These are phyloP conservation scores for Seriola quinqueradiata DNA, from an alignment of 2,113 vertebrate genomes.

Conservation along the genomic window DNA sequence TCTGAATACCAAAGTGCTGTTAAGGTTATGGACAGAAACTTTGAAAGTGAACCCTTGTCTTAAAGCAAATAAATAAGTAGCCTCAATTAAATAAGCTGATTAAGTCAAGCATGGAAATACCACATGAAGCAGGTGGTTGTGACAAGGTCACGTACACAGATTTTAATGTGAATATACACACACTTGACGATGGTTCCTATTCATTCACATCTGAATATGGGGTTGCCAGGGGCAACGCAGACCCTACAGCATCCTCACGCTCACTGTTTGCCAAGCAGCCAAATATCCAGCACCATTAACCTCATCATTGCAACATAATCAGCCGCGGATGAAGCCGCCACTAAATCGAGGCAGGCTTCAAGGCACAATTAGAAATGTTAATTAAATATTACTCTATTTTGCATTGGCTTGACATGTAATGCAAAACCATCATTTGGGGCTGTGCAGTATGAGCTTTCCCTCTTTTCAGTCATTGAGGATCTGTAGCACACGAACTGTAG, in stretches of 20 bases:
- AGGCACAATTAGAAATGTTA: conserved; percentile 79
- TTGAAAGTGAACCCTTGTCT: neutral
- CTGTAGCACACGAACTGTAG: conserved; percentile 9
- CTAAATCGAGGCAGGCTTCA: conserved; percentile 72
- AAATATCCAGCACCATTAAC: conserved; percentile 76
- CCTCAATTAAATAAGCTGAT: conserved; percentile 5
- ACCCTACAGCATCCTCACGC: conserved; percentile 41
- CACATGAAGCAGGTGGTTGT: neutral
- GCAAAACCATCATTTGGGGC: conserved; percentile 46
- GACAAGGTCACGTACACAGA: conserved; percentile 42
- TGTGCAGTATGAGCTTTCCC: conserved; percentile 26
- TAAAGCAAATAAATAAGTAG: conserved; percentile 6
- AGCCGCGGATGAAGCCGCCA: conserved; percentile 67
- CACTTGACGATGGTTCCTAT: conserved; percentile 7
- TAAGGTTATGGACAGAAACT: neutral
- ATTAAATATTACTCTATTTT: conserved; percentile 77
- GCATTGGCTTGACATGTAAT: conserved; percentile 63
- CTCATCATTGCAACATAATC: conserved; percentile 77
- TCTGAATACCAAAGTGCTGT: neutral
- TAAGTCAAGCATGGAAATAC: conserved; percentile 9
- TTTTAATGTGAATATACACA: conserved; percentile 23
- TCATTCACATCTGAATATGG: conserved; percentile 52
- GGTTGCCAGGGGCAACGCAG: conserved; percentile 62
- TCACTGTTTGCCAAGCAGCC: conserved; percentile 66
- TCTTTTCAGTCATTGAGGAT: conserved; percentile 7